Percentiles rank a stretch among this genome's conserved stretches.
These are phyloP conservation scores for Ridgeia piscesae DNA, from an alignment of 1,140 invertebrate species.

Conservation along the genomic window DNA sequence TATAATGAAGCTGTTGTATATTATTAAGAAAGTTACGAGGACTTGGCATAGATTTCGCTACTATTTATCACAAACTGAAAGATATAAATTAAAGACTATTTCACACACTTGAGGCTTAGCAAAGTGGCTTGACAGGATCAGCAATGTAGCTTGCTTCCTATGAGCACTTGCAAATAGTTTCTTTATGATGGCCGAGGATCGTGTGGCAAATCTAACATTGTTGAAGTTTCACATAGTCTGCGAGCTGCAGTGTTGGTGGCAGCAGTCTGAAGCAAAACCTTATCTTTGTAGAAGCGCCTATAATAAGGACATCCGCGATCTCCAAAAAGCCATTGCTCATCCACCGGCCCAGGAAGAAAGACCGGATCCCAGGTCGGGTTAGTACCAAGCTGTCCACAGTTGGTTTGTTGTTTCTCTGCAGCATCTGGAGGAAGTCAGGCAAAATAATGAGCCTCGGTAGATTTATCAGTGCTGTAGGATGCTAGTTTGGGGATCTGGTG, in stretches of 20 bases:
- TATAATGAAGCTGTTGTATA: neutral
- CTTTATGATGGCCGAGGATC: no score
- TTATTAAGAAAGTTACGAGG: no score
- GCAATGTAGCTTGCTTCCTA: no score
- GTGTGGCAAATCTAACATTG: no score
- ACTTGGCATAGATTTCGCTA: neutral
- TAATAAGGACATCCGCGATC: conserved; percentile 12
- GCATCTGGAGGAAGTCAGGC: neutral
- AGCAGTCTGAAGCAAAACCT: neutral
- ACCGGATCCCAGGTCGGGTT: neutral
- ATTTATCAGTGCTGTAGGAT: neutral
- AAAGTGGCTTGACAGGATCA: no score
- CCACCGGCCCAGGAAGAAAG: conserved; percentile 12
- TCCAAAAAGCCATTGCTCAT: conserved; percentile 17
- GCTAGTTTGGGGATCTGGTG: no score
- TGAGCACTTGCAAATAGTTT: no score
- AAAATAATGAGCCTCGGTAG: neutral
- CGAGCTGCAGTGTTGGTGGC: neutral
- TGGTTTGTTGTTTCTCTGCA: neutral
- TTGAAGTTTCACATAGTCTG: neutral
- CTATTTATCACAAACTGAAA: neutral
- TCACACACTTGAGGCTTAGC: neutral
- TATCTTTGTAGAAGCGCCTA: conserved; percentile 3
- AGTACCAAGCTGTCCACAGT: neutral
- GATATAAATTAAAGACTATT: conserved; percentile 1